Percentiles rank a stretch among this genome's conserved stretches.
These are phyloP conservation scores for Synanthedon vespiformis DNA, from an alignment of 2,888 invertebrate species.

Conservation along the genomic window DNA sequence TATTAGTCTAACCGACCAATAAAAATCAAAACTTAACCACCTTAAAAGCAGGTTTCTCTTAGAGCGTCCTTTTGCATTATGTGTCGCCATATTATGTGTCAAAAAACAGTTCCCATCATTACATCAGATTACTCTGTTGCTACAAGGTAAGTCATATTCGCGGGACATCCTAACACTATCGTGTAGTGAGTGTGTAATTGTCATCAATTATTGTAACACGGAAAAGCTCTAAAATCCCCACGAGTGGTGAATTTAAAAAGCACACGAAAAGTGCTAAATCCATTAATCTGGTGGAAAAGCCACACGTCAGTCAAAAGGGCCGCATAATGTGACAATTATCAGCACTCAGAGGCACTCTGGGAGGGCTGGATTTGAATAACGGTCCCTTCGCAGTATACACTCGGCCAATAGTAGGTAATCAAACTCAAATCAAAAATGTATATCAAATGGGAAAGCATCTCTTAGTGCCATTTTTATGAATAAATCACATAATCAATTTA, in stretches of 20 bases:
- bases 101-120: too few species aligned
- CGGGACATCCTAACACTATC: neutral
- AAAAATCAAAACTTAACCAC: too few species aligned
- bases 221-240: neutral
- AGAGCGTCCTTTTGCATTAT: too few species aligned
- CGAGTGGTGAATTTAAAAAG: slow-evolving; percentile 8
- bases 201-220: neutral
- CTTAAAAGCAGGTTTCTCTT: too few species aligned
- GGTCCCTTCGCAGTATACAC: neutral
- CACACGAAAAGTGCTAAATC: slow-evolving; percentile 10
- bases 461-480: too few species aligned
- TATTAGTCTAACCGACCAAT: too few species aligned
- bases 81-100: too few species aligned
- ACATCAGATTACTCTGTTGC: too few species aligned
- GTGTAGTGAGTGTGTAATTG: neutral
- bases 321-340: slow-evolving; percentile 25
- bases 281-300: slow-evolving; percentile 20
- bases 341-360: neutral
- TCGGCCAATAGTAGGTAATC: too few species aligned
- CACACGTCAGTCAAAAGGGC: slow-evolving; percentile 17
- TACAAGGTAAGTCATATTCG: neutral
- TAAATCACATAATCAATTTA: too few species aligned
- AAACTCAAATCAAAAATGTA: too few species aligned
- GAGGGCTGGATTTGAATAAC: slow-evolving; percentile 1
- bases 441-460: too few species aligned